phyloP scores from a whole-genome alignment of 2,888 invertebrate genomes.

The Morpho achilles region DNA sequence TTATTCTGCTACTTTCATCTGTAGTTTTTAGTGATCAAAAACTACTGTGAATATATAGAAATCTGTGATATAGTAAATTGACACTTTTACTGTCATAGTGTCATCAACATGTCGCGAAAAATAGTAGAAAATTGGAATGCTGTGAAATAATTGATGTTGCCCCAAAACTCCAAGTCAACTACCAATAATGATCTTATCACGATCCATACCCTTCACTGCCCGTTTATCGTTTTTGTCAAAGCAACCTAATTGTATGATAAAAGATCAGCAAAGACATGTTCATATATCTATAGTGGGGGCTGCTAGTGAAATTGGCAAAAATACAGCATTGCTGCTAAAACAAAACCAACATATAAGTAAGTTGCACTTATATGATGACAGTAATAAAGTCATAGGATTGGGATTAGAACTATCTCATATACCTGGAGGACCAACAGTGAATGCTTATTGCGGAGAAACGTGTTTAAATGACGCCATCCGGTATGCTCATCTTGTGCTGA shows the following conservation, averaged over 20 bases:
- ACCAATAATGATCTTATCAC: constrained; percentile 3
- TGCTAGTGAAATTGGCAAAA: constrained; percentile 47
- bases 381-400: constrained; percentile 41
- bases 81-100: neutral
- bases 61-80: neutral
- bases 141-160: constrained; percentile 6
- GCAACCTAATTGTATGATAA: constrained; percentile 1
- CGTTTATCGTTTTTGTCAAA: constrained; percentile 1
- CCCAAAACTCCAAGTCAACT: neutral
- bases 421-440: constrained; percentile 43
- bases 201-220: neutral
- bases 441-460: constrained; percentile 35
- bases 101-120: neutral
- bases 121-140: neutral
- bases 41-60: too few species aligned
- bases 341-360: constrained; percentile 44
- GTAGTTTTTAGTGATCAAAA: too few species aligned
- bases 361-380: constrained; percentile 49
- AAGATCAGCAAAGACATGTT: constrained; percentile 31
- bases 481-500: constrained; percentile 44
- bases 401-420: constrained; percentile 45
- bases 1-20: too few species aligned
- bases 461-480: constrained; percentile 39
- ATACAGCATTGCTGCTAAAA: constrained; percentile 49
- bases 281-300: constrained; percentile 56